A percentile compares a stretch with the other conserved stretches of the same genome.
These are phyloP conservation scores for Tolypeutes matacus DNA, from an alignment of 2,797 vertebrate species.

Conservation along the genomic window DNA sequence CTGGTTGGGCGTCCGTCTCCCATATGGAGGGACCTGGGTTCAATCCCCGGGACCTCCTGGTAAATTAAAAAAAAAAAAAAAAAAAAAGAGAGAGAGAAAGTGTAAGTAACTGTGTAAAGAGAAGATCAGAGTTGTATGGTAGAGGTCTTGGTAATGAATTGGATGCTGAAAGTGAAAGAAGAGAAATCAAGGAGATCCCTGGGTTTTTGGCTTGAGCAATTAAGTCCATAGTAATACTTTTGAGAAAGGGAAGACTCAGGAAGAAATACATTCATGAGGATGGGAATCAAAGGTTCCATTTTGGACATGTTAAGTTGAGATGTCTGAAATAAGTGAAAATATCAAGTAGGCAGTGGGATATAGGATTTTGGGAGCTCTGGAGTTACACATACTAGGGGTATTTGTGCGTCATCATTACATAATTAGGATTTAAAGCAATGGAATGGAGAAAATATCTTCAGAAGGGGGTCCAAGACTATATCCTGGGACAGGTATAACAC, in stretches of 20 bases:
- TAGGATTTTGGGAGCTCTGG: not conserved
- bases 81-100: no score
- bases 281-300: not conserved
- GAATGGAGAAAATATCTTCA: not conserved
- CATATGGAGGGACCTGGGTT: no score
- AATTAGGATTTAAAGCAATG: conserved; percentile 42
- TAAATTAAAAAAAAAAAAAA: no score
- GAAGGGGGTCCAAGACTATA: not conserved
- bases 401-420: not conserved
- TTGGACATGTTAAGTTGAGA: not conserved
- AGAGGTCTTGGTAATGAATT: not conserved
- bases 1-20: no score
- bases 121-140: not conserved
- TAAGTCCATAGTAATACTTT: not conserved
- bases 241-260: not conserved
- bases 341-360: not conserved
- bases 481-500: not conserved
- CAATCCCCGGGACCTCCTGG: no score
- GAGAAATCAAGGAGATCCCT: not conserved
- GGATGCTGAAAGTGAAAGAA: not conserved
- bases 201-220: not conserved
- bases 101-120: not conserved
- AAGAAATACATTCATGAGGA: not conserved
- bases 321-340: conserved; percentile 13
- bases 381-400: conserved; percentile 5